Conservation (phyloP, 2,113 vertebrate species). For the Lophochroa leadbeateri region DNA sequence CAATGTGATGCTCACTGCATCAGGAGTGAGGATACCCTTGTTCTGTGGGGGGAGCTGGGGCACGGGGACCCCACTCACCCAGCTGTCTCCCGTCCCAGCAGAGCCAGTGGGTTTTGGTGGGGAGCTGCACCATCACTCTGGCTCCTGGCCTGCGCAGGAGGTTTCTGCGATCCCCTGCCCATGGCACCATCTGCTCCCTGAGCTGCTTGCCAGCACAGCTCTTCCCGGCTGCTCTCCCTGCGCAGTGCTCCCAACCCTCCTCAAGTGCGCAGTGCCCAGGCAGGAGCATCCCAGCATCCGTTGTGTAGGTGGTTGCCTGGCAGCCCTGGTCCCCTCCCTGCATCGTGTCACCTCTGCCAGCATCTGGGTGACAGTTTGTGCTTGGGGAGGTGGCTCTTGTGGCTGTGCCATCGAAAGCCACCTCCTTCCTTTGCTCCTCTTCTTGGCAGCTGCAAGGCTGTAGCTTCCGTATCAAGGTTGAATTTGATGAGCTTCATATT, state of each 20-base stretch:
- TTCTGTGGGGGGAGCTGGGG: not conserved
- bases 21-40: fast-evolving
- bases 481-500: not conserved
- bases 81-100: not conserved
- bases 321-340: not conserved
- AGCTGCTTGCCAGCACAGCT: not conserved
- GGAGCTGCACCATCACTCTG: fast-evolving
- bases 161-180: not conserved
- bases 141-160: fast-evolving
- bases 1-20: not conserved
- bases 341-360: not conserved
- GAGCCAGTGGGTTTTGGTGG: fast-evolving
- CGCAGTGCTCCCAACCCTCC: not conserved
- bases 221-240: not conserved
- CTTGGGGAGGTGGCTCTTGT: not conserved
- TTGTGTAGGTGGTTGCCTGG: not conserved
- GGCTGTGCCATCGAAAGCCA: not conserved
- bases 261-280: fast-evolving
- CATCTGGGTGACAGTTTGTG: fast-evolving
- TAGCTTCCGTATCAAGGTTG: not conserved
- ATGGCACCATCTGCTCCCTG: constrained; percentile 19
- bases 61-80: fast-evolving
- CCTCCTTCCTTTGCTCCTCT: not conserved
- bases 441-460: not conserved
- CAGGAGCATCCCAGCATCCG: not conserved